Evolutionary conservation across 2,113 vertebrate genomes (phyloP), one percentile per base, ranked within the genome.

Genomic region (Colaptes auratus): DNA sequence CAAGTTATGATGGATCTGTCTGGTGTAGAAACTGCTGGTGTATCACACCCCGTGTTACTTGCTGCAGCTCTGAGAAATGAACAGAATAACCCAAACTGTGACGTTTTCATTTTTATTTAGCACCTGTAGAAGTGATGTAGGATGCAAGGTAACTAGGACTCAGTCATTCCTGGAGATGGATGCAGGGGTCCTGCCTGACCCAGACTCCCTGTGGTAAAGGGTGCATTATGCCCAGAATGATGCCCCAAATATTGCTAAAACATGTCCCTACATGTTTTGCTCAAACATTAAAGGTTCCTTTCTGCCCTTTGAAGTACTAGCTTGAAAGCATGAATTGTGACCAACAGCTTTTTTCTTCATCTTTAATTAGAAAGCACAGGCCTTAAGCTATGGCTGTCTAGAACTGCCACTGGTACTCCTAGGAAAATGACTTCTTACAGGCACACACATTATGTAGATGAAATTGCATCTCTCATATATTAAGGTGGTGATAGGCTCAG

Each of bases 381-480:
- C 60, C 53, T 88, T 64, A 74, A 87, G 72, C 24, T 48, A 58
- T 5, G 12, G 23, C 33, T 75, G 70, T 58, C 66, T 69, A 76
- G 42, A 87, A 55, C 56, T 88, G 64, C 58, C 56, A 64, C 63
- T 48, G 23, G 13, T 63, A 42, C 82, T 71, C 20, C 15, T 15
- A 63, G 39, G 48, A 86, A 95, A 88, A 89, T 2, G 1, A 36
- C 64, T 95, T 89, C 60, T 82, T 88, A 39, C 42, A 91, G 79
- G 42, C 78, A 86, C 25, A 66, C 56, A 64, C n/a, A n/a, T 89
- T 91, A 91, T n/a, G 77, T 7, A 77, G 60, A 84, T 91, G 82
- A 91, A 92, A 92, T 95, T 23, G 12, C 33, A 69, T 75, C 31
- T 59, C 59, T 79, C 76, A n/a, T 71, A 56, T n/a, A 89, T 85